Evolutionary conservation across 2,797 vertebrate species (phyloP), one percentile per base, ranked within the genome.

Genomic region (Paguma larvata): DNA sequence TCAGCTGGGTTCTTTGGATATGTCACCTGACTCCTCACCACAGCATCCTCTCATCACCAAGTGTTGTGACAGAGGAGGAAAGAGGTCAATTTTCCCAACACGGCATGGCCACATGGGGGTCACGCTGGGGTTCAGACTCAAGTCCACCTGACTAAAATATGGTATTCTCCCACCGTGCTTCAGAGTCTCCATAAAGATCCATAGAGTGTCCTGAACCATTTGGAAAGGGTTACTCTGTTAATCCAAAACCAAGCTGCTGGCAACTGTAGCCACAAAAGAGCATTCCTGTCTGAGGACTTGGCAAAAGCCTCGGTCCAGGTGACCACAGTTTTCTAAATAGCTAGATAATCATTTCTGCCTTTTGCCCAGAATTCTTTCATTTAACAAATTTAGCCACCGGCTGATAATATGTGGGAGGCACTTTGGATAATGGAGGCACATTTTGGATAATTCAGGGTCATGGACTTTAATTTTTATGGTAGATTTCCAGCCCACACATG

Each of bases 361-460:
- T 95, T 62, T 78, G 6, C 6, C 16, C 82, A 85, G 51, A 79
- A 30, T 51, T 85, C 34, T 95, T 92, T 62, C 32, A 88, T 38
- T 78, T 73, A 85, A 67, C 44, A 73, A n/a, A 41, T 94, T 41
- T 94, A 92, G 93, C 85, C 89, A 97, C 70, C 78, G 85, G 73
- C 46, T 97, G 95, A 96, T 38, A 93, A 56, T 32, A 95, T 86
- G 48, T 95, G 41, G 0, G 2, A 97, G 63, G 72, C 18, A 34
- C 97, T 97, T 95, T 93, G 13, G 30, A 56, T 97, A 97, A 97
- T 96, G 97, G 27, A 98, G 83, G 85, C 27, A 75, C 23, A 38
- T 97, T 97, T 95, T 92, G 12, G 32, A 53, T 97, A 97, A 97
- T 96, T 98, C 34, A 98, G 80, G 86, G 44, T 21, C 95, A 78